Base-by-base conservation (phyloP, 2,888 invertebrate genomes). In the Dugesia japonica region DNA sequence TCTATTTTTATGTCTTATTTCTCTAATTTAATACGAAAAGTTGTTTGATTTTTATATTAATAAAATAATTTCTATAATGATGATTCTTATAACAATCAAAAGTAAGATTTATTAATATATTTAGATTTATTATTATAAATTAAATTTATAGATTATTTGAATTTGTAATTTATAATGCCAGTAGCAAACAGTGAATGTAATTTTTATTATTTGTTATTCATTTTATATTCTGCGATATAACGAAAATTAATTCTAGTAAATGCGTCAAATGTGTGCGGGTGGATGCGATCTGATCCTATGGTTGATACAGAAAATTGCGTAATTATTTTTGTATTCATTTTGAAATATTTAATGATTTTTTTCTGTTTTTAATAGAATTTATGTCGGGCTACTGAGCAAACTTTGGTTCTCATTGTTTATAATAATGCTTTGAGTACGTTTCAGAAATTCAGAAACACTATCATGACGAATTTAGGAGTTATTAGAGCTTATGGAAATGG, bases 401-500 rank as follows among this genome's bases (percentile, higher is more conserved):
- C 71, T 9, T 26, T 71, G 9, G 71, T 71, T 71, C 23, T 71
- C 9, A 71, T 71, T 26, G 26, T 71, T n/a, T 71, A 71, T 26
- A 26, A 71, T 71, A 71, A n/a, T 20, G 26, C 20, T 9, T 20
- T 26, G 71, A 71, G 71, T n/a, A 23, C 71, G 7, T 26, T 26
- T 71, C 23, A 26, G n/a, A 71, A 71, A 20, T 71, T 71, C n/a
- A 26, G 26, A 71, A 71, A 71, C 27, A 71, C 71, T 9, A 23
- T 71, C 9, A 71, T 71, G 20, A 26, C 23, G n/a, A n/a, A 23
- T 71, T 26, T 20, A 26, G 26, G 71, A 7, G 26, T 71, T 23
- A n/a, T 71, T 26, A 71, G n/a, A 23, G 71, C 71, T 26, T 71
- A 71, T 23, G 71, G 71, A 20, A n/a, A 71, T 71, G 71, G 71